These are phyloP conservation scores for Dicrostonyx torquatus DNA, from an alignment of 2,797 vertebrate genomes.

Conservation along the genomic window DNA sequence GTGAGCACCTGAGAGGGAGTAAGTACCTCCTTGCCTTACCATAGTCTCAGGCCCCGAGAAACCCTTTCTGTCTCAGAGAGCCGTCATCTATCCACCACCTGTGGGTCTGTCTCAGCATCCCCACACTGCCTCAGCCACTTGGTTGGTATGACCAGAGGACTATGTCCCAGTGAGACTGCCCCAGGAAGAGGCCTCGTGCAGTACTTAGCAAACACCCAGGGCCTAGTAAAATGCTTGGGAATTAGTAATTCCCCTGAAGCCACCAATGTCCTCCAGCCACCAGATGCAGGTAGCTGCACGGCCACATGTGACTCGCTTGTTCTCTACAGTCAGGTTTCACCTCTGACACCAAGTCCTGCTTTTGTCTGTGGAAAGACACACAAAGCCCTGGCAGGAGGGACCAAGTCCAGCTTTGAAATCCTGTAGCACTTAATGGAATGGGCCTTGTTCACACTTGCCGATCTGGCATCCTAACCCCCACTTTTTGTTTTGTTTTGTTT, in stretches of 20 bases:
- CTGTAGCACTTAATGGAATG: background rate
- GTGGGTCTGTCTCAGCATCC: background rate
- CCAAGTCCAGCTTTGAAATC: background rate
- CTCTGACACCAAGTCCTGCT: constrained; percentile 10
- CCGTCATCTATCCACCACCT: background rate
- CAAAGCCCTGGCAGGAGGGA: background rate
- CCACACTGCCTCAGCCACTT: background rate
- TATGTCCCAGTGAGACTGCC: background rate
- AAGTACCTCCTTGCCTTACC: background rate
- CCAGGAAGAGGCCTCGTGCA: background rate
- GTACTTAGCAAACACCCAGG: background rate
- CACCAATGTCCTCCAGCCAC: background rate
- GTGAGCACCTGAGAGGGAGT: background rate
- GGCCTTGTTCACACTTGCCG: background rate
- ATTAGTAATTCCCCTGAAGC: background rate
- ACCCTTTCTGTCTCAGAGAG: background rate
- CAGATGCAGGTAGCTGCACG: background rate
- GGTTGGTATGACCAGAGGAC: background rate
- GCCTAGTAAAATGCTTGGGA: background rate
- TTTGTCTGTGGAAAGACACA: background rate
- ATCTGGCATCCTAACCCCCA: background rate
- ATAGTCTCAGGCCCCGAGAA: background rate
- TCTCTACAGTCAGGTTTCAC: background rate
- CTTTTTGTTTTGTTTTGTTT: background rate
- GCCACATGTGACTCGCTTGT: background rate